These are phyloP conservation scores for Lasaia peninsularis DNA, from an alignment of 1,140 invertebrate genomes.

Conservation along the genomic window DNA sequence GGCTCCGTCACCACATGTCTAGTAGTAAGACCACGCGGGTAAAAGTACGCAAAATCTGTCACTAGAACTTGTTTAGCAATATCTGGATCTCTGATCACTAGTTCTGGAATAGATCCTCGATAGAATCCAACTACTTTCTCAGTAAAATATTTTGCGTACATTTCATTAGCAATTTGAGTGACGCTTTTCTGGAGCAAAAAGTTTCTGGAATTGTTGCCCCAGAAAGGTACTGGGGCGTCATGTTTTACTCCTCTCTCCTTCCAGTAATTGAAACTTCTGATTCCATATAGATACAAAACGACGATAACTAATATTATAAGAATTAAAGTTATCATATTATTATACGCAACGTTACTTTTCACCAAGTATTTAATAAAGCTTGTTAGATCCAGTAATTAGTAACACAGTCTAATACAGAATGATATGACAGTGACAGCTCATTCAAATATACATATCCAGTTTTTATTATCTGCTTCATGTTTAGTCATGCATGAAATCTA, in stretches of 20 bases:
- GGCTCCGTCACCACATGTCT: constrained; percentile 40
- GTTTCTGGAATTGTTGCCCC: constrained; percentile 44
- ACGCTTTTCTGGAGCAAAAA: constrained; percentile 32
- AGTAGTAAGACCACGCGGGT: constrained; percentile 30
- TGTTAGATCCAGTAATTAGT: no score
- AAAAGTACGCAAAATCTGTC: constrained; percentile 78
- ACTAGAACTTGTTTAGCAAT: constrained; percentile 76
- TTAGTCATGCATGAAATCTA: no score
- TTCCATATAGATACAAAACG: constrained; percentile 12
- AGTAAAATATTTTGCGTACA: constrained; percentile 37
- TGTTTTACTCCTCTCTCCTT: constrained; percentile 56
- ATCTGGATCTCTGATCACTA: constrained; percentile 77
- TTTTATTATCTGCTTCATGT: no score
- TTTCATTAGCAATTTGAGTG: constrained; percentile 27
- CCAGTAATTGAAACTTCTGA: constrained; percentile 61
- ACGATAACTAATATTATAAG: no score
- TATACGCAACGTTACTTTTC: no score
- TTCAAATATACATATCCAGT: no score
- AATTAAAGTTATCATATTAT: no score
- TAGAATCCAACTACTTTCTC: constrained; percentile 41
- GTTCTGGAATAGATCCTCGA: constrained; percentile 45
- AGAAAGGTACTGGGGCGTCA: constrained; percentile 46
- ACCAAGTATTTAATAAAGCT: no score
- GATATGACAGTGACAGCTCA: no score
- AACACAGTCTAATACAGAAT: no score